These are phyloP conservation scores for Adineta ricciae DNA, from an alignment of 2,888 invertebrate species.

Conservation along the genomic window DNA sequence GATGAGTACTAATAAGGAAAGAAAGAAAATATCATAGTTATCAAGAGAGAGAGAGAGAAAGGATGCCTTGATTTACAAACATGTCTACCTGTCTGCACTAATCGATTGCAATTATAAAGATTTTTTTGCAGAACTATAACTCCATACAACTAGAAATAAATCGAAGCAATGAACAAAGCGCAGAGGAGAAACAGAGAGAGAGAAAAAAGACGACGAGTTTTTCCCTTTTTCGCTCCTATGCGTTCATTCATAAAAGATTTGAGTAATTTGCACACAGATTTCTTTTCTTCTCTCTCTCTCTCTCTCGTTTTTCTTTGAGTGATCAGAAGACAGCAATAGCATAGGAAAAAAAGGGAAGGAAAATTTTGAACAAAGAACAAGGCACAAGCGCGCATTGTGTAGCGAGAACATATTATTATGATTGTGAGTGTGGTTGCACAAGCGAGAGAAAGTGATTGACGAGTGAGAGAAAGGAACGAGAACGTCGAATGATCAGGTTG, in stretches of 20 bases:
- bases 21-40: background rate
- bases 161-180: background rate
- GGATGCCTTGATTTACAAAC: background rate
- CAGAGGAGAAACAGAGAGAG: background rate
- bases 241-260: constrained; percentile 18
- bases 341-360: background rate
- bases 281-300: constrained; percentile 1
- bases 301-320: background rate
- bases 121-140: background rate
- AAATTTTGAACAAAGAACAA: constrained; percentile 9
- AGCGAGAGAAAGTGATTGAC: constrained; percentile 1
- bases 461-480: background rate
- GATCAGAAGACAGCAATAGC: constrained; percentile 12
- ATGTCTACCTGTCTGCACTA: background rate
- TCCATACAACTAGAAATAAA: background rate
- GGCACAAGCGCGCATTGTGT: background rate
- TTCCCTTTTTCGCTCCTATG: constrained; percentile 2
- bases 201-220: background rate
- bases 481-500: background rate
- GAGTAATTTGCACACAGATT: constrained; percentile 21
- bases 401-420: constrained; percentile 15
- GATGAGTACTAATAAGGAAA: background rate
- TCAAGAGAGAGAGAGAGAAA: background rate
- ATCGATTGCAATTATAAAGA: background rate
- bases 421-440: constrained; percentile 5